Evolutionary conservation across 2,888 invertebrate species (phyloP), one percentile per base, ranked within the genome.

Genomic region (Alloplasta piceator): DNA sequence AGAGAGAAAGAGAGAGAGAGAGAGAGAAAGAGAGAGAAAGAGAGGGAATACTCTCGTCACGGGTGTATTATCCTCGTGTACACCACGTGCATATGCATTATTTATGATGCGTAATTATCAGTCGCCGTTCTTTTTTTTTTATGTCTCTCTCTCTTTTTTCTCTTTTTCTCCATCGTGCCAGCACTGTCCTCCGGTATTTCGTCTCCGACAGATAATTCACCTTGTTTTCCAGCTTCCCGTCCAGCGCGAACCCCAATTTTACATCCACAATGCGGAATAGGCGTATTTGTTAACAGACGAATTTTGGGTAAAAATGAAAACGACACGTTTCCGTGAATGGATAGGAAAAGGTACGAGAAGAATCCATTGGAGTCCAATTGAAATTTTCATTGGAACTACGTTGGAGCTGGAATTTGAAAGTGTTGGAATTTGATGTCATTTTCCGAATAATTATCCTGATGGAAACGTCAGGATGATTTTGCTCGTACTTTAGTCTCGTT

Each of bases 31-130:
- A 36, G 43, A 41, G 43, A 38, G 43, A 52, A 63, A 58, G 74
- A 41, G 39, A 71, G 43, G 14, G 43, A 26, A 41, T 10, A 56
- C 46, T 67, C 66, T 78, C 72, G 67, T 67, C 75, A 74, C 61
- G 71, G 58, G 41, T 68, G 67, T 48, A 73, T 74, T 76, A 76
- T 76, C 26, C 55, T 26, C 68, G 55, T 79, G 78, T 83, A 71
- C 63, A 73, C 41, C 61, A 50, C 50, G 73, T 71, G 74, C 75
- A 75, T 67, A 80, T 80, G 72, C 71, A 80, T 80, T 80, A 80
- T 80, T 80, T 80, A 80, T 80, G 76, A 71, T 80, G 71, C 76
- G 76, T 80, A 80, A 80, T 80, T 76, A 80, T 80, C 80, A 66
- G 60, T 55, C 71, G 71, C 39, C 55, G 75, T 80, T 75, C 70